phyloP scores from a whole-genome alignment of 2,113 vertebrate genomes.

The Heliornis fulica region DNA sequence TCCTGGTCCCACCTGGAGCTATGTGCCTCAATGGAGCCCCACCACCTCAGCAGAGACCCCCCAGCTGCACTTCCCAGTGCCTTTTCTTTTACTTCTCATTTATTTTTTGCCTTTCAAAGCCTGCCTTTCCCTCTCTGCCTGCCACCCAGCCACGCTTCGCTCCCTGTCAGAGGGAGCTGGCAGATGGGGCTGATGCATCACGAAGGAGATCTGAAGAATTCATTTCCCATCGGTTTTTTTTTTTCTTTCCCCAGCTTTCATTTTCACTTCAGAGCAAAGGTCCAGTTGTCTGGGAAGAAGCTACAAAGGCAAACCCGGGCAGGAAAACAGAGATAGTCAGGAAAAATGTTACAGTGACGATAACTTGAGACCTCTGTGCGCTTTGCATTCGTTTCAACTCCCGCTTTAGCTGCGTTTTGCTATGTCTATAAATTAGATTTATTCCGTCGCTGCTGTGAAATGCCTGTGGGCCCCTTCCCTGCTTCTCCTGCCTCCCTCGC shows the following conservation, averaged over 20 bases:
- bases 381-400: slow-evolving; percentile 47
- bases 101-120: background rate
- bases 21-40: background rate
- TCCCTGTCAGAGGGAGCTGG: slow-evolving; percentile 15
- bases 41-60: background rate
- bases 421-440: slow-evolving; percentile 54
- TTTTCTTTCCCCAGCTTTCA: slow-evolving; percentile 21
- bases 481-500: background rate
- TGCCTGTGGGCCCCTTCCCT: background rate
- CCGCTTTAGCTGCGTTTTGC: background rate
- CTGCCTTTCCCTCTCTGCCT: background rate
- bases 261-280: slow-evolving; percentile 68
- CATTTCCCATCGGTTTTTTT: background rate
- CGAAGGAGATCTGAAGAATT: slow-evolving; percentile 56
- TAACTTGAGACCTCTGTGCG: slow-evolving; percentile 25
- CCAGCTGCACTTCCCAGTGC: background rate
- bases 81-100: background rate
- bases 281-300: slow-evolving; percentile 48
- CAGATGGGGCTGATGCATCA: slow-evolving; percentile 35
- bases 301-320: slow-evolving; percentile 48
- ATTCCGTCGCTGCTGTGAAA: slow-evolving; percentile 27
- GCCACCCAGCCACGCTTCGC: background rate
- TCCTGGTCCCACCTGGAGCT: background rate
- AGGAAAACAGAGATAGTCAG: slow-evolving; percentile 47
- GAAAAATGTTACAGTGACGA: slow-evolving; percentile 24